Percentiles rank a stretch among this genome's conserved stretches.
These are phyloP conservation scores for Omphaloscelis lunosa DNA, from an alignment of 2,888 invertebrate species.

Conservation along the genomic window DNA sequence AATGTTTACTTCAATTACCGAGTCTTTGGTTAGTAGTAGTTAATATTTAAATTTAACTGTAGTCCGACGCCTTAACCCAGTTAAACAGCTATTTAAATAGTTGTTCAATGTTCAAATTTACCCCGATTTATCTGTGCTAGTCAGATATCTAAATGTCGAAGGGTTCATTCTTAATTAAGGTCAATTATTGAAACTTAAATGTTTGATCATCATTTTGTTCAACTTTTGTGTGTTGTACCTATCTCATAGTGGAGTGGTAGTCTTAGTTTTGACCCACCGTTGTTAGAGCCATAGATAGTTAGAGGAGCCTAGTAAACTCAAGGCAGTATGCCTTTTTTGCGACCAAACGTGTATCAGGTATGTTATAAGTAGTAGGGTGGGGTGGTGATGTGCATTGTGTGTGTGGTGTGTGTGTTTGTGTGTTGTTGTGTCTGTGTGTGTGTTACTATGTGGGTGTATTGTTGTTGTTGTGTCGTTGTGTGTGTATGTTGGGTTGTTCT, in stretches of 20 bases:
- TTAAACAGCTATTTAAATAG: constrained; percentile 11
- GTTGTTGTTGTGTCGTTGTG: background rate
- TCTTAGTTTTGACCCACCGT: background rate
- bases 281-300: background rate
- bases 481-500: no score
- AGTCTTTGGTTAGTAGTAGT: constrained; percentile 6
- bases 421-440: background rate
- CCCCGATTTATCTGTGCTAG: background rate
- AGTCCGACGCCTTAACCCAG: background rate
- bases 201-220: background rate
- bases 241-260: background rate
- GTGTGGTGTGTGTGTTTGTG: no score
- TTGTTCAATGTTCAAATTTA: background rate
- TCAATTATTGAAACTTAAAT: background rate
- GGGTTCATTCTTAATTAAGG: background rate
- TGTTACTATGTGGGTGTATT: no score
- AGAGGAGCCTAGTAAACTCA: no score
- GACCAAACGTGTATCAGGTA: background rate
- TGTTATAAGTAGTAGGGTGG: no score
- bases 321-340: background rate
- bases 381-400: no score
- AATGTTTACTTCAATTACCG: constrained; percentile 24
- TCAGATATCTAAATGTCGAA: background rate
- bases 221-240: background rate
- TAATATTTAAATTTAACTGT: constrained; percentile 24